Base-by-base conservation (phyloP, 2,797 vertebrate genomes). In the Dromococcyx pavoninus region DNA sequence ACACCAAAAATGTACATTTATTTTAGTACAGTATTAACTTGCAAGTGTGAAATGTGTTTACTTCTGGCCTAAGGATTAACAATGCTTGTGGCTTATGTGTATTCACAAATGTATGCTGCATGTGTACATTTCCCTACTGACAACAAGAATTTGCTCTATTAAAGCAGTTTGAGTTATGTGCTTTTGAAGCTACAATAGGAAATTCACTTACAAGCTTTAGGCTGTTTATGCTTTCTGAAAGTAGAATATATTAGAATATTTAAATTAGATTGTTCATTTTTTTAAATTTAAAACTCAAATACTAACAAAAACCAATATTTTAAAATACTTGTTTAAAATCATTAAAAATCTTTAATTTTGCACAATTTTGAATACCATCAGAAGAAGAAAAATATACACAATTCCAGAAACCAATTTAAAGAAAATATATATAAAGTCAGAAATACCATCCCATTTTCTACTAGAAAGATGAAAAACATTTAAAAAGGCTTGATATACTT, bases 261-360 rank as follows among this genome's bases (percentile, higher is more conserved):
- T 2, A 48, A 12, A 35, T 21, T 8, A 5, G 4, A 65, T 71
- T 78, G 69, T 76, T 13, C n/a, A 13, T 41, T 15, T 32, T 28
- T 72, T 84, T 23, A 41, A 6, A 57, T 33, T 81, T 60, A 33
- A 74, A 86, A 30, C 25, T 64, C 2, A 86, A 60, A 41, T 75
- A 50, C 6, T 32, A 32, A 35, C 3, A 27, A 19, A 53, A 65
- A 32, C 1, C 2, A 1, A 2, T 7, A 11, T 25, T 50, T 69
- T 13, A 37, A 70, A 44, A 13, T 46, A 10, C 22, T 1, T 28
- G 13, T 12, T 41, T 48, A 10, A 50, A 80, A 56, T 62, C 0
- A 23, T 46, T 23, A 53, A 2, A 44, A 60, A 56, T 46, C 3
- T 50, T 91, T 66, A n/a, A 41, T 50, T 69, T 87, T 89, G 1